These are phyloP conservation scores for Eucriotettix oculatus DNA, from an alignment of 2,888 invertebrate species.

Conservation along the genomic window DNA sequence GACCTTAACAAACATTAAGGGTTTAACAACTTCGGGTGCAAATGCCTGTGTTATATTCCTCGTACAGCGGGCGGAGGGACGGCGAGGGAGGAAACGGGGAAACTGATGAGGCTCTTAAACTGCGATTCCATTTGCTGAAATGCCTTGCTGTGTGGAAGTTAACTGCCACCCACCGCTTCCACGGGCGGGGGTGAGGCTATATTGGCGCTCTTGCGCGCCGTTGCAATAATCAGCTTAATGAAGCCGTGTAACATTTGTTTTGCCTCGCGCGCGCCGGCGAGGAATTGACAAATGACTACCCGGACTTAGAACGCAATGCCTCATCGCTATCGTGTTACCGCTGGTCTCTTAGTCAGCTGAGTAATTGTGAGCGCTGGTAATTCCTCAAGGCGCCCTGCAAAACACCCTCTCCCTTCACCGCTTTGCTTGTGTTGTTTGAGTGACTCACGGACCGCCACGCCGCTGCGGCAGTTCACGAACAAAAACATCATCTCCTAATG, in stretches of 20 bases:
- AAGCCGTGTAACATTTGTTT: neutral
- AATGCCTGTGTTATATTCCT: neutral
- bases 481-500: conserved; percentile 27
- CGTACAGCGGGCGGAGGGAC: neutral
- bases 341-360: neutral
- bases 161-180: neutral
- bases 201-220: neutral
- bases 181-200: no score
- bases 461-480: conserved; percentile 15
- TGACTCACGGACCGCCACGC: neutral
- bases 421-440: no score
- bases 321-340: neutral
- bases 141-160: neutral
- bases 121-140: neutral
- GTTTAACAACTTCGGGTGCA: neutral
- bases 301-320: neutral
- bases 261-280: neutral
- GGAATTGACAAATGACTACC: neutral
- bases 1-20: neutral
- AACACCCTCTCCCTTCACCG: no score
- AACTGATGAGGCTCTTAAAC: neutral
- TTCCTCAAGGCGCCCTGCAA: neutral
- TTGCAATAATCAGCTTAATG: neutral
- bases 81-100: no score
- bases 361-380: neutral